Conservation (phyloP, 2,888 invertebrate species). For the Holacanthella duospinosa region DNA sequence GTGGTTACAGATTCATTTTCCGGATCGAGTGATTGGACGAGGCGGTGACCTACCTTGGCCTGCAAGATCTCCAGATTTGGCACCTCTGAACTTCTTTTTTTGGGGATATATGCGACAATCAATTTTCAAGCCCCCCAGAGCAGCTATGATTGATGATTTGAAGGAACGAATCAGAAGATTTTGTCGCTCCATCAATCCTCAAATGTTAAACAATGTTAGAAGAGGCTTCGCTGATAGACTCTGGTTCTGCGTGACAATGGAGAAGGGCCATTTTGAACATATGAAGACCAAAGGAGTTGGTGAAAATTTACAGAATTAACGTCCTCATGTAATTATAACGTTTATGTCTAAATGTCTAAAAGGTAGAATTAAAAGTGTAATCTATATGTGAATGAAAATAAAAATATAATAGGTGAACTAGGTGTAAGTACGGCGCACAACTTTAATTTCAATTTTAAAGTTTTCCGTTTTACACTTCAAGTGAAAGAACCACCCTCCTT, state of each 20-base stretch:
- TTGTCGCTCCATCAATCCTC: background rate
- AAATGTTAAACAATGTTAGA: background rate
- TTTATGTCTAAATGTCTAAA: too few relatives aligned
- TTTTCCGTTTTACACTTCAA: too few relatives aligned
- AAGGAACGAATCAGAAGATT: background rate
- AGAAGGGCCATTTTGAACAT: background rate
- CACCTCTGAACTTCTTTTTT: background rate
- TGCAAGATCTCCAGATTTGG: conserved; percentile 1
- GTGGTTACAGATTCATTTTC: background rate
- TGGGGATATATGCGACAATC: background rate
- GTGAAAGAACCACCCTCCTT: too few relatives aligned
- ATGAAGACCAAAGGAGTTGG: too few relatives aligned
- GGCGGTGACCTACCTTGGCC: background rate
- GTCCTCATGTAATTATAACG: too few relatives aligned
- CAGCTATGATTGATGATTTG: background rate
- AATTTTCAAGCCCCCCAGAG: background rate
- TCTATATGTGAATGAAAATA: too few relatives aligned
- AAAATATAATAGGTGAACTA: too few relatives aligned
- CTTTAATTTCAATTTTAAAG: too few relatives aligned
- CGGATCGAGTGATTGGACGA: background rate
- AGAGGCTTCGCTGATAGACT: background rate
- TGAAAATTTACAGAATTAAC: too few relatives aligned
- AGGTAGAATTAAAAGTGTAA: too few relatives aligned
- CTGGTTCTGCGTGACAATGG: background rate
- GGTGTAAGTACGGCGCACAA: too few relatives aligned